A percentile compares a stretch with the other conserved stretches of the same genome.
Conservation (phyloP, 2,113 vertebrate species). For the Lepus americanus region DNA sequence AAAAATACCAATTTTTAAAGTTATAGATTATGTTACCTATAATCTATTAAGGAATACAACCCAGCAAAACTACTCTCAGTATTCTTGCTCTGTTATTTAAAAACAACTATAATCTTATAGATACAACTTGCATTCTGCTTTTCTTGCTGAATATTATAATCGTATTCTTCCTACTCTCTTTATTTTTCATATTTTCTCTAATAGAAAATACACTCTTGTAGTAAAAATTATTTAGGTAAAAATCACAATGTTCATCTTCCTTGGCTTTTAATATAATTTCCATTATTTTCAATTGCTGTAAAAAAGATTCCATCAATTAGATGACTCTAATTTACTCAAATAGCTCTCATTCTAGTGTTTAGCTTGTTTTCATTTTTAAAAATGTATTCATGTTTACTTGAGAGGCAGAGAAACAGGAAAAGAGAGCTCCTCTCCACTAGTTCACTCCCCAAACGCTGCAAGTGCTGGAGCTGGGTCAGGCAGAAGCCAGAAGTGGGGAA, state of each 20-base stretch:
- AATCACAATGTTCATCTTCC: neutral
- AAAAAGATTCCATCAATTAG: constrained; percentile 28
- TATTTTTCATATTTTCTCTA: constrained; percentile 61
- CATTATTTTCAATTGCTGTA: constrained; percentile 20
- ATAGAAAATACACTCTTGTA: constrained; percentile 1
- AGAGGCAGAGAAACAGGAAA: no score
- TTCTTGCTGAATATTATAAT: constrained; percentile 41
- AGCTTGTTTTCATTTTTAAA: neutral
- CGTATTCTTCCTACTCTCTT: constrained; percentile 31
- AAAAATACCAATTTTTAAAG: neutral
- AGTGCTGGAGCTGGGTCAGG: no score
- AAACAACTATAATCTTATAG: constrained; percentile 30
- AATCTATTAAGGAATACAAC: constrained; percentile 25
- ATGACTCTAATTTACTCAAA: constrained; percentile 33
- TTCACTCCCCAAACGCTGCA: no score
- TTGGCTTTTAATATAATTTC: constrained; percentile 19
- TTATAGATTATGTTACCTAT: constrained; percentile 33
- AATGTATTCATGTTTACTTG: no score
- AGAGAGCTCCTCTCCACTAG: no score
- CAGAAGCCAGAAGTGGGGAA: no score
- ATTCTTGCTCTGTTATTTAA: constrained; percentile 22
- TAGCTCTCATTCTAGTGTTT: neutral
- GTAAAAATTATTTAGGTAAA: constrained; percentile 59
- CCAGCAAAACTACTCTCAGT: neutral
- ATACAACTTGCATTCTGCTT: neutral